A percentile compares a stretch with the other conserved stretches of the same genome.
phyloP scores from a whole-genome alignment of 92 coral and sea anemone genomes.

The Blastomussa wellsi region DNA sequence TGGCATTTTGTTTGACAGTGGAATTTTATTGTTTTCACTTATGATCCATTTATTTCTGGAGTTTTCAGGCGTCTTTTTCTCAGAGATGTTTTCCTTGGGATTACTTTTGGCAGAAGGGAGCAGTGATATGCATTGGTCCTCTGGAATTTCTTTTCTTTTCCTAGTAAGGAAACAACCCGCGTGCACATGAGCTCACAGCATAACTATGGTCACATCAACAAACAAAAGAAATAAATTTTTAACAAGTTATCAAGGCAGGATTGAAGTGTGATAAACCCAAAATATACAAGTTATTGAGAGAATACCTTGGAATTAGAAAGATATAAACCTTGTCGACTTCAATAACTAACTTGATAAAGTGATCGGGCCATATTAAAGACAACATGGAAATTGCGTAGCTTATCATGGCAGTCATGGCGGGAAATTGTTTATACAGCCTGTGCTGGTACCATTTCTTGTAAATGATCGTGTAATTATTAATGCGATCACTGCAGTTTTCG shows the following conservation, averaged over 20 bases:
- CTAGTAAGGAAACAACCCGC: conserved; percentile 18
- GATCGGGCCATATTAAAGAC: background rate
- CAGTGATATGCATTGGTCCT: conserved; percentile 53
- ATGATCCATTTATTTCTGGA: conserved; percentile 39
- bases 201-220: background rate
- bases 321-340: background rate
- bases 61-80: conserved; percentile 49
- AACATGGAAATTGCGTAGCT: background rate
- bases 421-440: background rate
- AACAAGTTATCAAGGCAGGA: background rate
- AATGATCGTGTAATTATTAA: background rate
- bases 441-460: background rate
- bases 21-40: conserved; percentile 15
- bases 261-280: background rate
- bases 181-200: background rate
- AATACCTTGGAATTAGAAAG: background rate
- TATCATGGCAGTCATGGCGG: conserved; percentile 30
- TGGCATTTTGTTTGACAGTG: background rate
- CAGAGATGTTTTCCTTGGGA: conserved; percentile 34
- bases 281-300: background rate
- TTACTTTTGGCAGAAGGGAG: conserved; percentile 49
- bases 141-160: conserved; percentile 37
- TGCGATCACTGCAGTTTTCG: background rate
- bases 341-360: too few species aligned
- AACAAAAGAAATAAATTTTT: background rate